Evolutionary conservation across 2,113 vertebrate genomes (phyloP), one percentile per base, ranked within the genome.

Genomic region (Diadophis punctatus): DNA sequence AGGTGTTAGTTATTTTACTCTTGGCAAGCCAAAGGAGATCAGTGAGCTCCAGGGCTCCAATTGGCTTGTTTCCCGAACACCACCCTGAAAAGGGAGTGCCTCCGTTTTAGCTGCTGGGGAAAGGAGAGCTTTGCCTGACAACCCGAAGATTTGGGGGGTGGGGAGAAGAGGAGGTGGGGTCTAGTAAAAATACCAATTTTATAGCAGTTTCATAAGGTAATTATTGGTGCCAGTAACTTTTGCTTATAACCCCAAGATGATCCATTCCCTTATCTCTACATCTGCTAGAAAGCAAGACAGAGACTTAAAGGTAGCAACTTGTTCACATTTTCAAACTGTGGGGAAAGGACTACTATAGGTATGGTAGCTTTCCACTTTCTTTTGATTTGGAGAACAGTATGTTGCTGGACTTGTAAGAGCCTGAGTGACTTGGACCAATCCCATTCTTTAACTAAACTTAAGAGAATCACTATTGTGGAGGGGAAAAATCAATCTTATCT

Each of bases 81-180:
- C n/a, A 39, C 34, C 68, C 68, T 39, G 63, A 68, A 68, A n/a
- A 68, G 30, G 63, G 63, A 68, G 30, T 68, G 12, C 12, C 63
- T 68, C 12, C 1, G 7, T 20, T 80, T 18, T 39, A 20, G 16
- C 68, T 80, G 18, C 18, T n/a, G 30, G 12, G 27, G 63, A n/a
- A 68, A 68, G n/a, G 68, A 74, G 34, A 80, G n/a, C 18, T 39
- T 80, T 3, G 68, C 34, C 68, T 39, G 16, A 20, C 68, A 39
- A 39, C 68, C 18, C 2, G 7, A 80, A 18, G 6, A 3, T 39
- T 39, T 39, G 16, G 11, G 30, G 11, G 0, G 30, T 0, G 2
- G n/a, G 34, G n/a, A 5, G 5, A 3, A 1, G 1, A 3, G 30
- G 6, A 14, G 27, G 27, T 3, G 27, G 11, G 1, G 12, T 74